A percentile compares a stretch with the other conserved stretches of the same genome.
These are phyloP conservation scores for Lasioglossum malachurum DNA, from an alignment of 2,888 invertebrate species.

Conservation along the genomic window DNA sequence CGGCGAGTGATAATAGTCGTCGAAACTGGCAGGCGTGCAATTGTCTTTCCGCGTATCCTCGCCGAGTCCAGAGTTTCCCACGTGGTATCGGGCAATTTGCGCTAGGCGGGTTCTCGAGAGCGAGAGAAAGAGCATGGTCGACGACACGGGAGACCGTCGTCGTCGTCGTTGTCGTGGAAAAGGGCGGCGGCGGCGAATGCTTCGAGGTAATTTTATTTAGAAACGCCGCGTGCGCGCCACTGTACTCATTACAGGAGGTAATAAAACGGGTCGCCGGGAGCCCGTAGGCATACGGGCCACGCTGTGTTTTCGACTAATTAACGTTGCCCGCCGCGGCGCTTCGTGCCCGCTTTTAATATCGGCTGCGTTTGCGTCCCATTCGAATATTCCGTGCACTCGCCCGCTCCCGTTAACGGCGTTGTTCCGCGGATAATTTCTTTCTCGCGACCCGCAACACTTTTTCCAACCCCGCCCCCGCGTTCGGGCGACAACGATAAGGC, in stretches of 20 bases:
- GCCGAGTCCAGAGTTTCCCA: conserved; percentile 11
- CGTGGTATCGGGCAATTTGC: conserved; percentile 36
- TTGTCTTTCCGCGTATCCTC: conserved; percentile 1
- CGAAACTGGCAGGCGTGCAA: conserved; percentile 25
- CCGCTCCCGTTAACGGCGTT: conserved; percentile 47
- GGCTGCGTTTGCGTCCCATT: conserved; percentile 52
- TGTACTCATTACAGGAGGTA: conserved; percentile 70
- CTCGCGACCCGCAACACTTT: background rate
- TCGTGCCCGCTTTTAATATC: conserved; percentile 72
- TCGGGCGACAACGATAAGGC: background rate
- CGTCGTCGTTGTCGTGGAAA: conserved; percentile 29
- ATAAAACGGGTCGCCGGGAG: conserved; percentile 67
- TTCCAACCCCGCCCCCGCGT: background rate
- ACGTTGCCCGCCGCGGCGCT: conserved; percentile 67
- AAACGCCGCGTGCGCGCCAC: conserved; percentile 67
- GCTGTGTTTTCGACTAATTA: conserved; percentile 75
- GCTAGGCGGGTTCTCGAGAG: conserved; percentile 2
- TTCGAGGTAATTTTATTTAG: conserved; percentile 74
- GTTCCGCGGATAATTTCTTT: conserved; percentile 48
- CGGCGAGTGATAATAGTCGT: conserved; percentile 39
- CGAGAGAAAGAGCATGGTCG: conserved; percentile 9
- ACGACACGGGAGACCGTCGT: conserved; percentile 31
- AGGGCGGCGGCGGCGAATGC: conserved; percentile 58
- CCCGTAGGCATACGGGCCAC: conserved; percentile 67
- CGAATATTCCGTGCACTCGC: conserved; percentile 47